Evolutionary conservation across 1,140 invertebrate genomes (phyloP), one percentile per base, ranked within the genome.

Genomic region (Diachasma alloeum): DNA sequence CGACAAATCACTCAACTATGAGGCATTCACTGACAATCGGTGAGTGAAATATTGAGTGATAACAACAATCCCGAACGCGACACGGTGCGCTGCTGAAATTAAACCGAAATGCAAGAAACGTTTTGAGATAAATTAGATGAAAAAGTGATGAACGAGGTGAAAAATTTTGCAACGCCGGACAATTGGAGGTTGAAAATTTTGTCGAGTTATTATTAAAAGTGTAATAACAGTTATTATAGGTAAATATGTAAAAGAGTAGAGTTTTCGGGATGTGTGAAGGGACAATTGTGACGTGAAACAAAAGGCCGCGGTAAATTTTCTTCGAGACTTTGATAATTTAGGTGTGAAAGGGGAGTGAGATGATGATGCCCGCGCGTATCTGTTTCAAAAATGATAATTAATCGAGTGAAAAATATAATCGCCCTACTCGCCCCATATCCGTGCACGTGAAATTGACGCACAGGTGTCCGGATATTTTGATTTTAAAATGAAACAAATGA

Each of bases 221-320:
- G 70, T 66, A 74, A 63, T 66, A 74, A 74, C 36, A 22, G 59
- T 74, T 74, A 74, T 72, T 19, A 74, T 63, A 53, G 36, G 56
- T 72, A 39, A 66, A 42, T 39, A 39, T 74, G 53, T 63, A 74
- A 74, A 74, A 42, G 56, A 44, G 66, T 73, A 74, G 46, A 74
- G 46, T 48, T 46, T 71, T 71, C 10, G 42, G 22, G 19, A 67
- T 36, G 36, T 31, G 4, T 37, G 22, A 56, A 15, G 24, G 26
- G 26, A 70, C 13, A n/a, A 42, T 17, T 53, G 4, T 26, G 10
- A 44, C 15, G 48, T 19, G 46, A 59, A 15, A 15, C 5, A 37
- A 72, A 37, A 5, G n/a, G 46, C 44, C 39, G 70, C 46, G 22
- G 70, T 22, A 26, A 72, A 44, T 22, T 17, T 15, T 36, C 17